Base-by-base conservation (phyloP, 2,797 vertebrate species). In the Muscicapa striata region DNA sequence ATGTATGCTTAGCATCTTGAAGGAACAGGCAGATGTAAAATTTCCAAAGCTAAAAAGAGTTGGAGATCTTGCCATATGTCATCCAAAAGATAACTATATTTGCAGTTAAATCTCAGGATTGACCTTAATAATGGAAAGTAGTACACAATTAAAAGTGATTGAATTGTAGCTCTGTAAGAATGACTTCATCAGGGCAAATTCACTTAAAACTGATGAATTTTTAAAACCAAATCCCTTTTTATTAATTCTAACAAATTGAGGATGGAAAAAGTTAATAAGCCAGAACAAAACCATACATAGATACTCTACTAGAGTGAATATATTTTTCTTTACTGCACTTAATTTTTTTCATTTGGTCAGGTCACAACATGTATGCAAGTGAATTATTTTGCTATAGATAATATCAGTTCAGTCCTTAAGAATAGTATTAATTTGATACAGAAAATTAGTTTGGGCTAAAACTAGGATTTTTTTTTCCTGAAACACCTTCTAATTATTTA, bases 11-110 rank as follows among this genome's bases (percentile, higher is more conserved):
- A 85, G 64, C 54, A 80, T 96, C 79, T 54, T 89, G 86, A 92
- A 72, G 36, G 68, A 96, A 52, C 46, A 80, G 75, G 76, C 92
- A 89, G 81, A 87, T 87, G 64, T 62, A 94, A 69, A 85, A 85
- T 64, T 95, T 96, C 72, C 62, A 92, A 78, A 87, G 72, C 82
- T 89, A 49, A 79, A 51, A 74, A 75, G 90, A 89, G 54, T 89
- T 93, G 72, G 79, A 83, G 64, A 62, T 83, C 64, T 89, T 94
- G 84, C 92, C 92, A 92, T 97, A 94, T 96, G 94, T 62, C 81
- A 89, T 83, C 79, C 61, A 80, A 78, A 81, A 94, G 45, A 83
- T 36, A 63, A 63, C 63, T 82, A 1, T 34, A 34, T 90, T 68
- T 87, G 36, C 55, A 83, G 46, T 62, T 77, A 61, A 48, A 76